Evolutionary conservation across 2,888 invertebrate genomes (phyloP).

Genomic region (Plagodis pulveraria): DNA sequence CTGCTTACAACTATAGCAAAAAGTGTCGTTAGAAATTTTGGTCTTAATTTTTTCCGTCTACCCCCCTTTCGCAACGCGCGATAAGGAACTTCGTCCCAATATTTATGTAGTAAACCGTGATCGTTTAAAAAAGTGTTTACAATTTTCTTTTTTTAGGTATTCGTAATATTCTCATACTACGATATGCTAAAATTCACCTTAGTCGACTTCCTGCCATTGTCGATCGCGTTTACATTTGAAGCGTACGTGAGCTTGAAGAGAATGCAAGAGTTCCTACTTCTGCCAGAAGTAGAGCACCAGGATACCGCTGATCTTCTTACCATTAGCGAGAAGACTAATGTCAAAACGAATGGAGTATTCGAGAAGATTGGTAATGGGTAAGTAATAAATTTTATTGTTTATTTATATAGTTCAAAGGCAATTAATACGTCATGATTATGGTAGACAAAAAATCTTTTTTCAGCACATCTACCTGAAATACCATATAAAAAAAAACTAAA

Average conservation of each 20-base stretch:
- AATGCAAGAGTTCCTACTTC: constrained; percentile 87
- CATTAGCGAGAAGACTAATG: constrained; percentile 56
- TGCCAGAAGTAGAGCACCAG: constrained; percentile 69
- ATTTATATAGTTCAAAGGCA: background rate
- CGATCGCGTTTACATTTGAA: constrained; percentile 91
- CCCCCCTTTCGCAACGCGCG: no score
- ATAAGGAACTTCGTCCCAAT: no score
- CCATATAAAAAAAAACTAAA: no score
- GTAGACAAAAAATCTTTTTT: no score
- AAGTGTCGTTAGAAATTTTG: no score
- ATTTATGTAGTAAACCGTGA: no score
- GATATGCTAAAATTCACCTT: constrained; percentile 91
- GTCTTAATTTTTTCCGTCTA: no score
- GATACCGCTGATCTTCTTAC: constrained; percentile 60
- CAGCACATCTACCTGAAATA: no score
- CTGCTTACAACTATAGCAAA: no score
- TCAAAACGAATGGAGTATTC: constrained; percentile 60
- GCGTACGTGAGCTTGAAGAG: constrained; percentile 90
- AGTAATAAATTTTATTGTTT: constrained; percentile 47
- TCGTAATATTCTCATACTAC: constrained; percentile 92
- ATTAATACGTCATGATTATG: no score
- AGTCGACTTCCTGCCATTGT: constrained; percentile 92
- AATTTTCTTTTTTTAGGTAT: constrained; percentile 67
- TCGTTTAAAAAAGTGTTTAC: no score
- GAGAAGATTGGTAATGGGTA: constrained; percentile 79